Conservation (phyloP, 2,113 vertebrate species). For the Ranitomeya imitator region DNA sequence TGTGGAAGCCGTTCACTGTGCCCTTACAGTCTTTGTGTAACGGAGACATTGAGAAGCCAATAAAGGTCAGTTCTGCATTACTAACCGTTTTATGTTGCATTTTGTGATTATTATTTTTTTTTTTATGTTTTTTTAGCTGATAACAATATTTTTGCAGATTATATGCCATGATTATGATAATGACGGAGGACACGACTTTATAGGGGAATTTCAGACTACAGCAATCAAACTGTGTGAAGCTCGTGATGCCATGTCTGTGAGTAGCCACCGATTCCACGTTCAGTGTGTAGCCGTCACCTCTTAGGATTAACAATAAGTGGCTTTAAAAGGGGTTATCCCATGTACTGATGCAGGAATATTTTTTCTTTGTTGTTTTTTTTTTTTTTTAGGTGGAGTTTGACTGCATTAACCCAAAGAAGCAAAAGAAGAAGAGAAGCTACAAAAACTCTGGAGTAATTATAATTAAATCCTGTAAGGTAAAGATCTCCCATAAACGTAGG, state of each 20-base stretch:
- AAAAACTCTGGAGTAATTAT: slow-evolving; percentile 95
- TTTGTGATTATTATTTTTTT: not conserved
- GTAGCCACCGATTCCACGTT: slow-evolving; percentile 27
- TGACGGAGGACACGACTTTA: slow-evolving; percentile 96
- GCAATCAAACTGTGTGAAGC: slow-evolving; percentile 87
- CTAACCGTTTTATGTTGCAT: not conserved
- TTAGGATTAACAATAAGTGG: too few species aligned
- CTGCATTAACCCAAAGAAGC: slow-evolving; percentile 97
- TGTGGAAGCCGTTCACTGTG: slow-evolving; percentile 93
- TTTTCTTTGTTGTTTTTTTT: not conserved
- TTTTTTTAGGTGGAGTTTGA: slow-evolving; percentile 89
- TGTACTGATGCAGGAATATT: too few species aligned
- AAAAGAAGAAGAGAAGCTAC: slow-evolving; percentile 96
- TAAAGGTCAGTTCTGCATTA: slow-evolving; percentile 78
- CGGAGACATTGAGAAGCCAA: slow-evolving; percentile 88
- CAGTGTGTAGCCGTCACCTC: not conserved
- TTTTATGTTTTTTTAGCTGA: not conserved
- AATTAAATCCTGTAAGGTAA: slow-evolving; percentile 91
- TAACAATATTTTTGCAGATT: slow-evolving; percentile 71
- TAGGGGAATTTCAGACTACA: slow-evolving; percentile 90
- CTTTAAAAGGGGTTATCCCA: too few species aligned
- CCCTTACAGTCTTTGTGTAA: slow-evolving; percentile 94
- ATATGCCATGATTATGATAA: slow-evolving; percentile 95
- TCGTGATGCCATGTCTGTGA: slow-evolving; percentile 83
- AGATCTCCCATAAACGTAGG: too few species aligned